Base-by-base conservation (phyloP, 2,797 vertebrate genomes). In the Mormyrops attenuatus region DNA sequence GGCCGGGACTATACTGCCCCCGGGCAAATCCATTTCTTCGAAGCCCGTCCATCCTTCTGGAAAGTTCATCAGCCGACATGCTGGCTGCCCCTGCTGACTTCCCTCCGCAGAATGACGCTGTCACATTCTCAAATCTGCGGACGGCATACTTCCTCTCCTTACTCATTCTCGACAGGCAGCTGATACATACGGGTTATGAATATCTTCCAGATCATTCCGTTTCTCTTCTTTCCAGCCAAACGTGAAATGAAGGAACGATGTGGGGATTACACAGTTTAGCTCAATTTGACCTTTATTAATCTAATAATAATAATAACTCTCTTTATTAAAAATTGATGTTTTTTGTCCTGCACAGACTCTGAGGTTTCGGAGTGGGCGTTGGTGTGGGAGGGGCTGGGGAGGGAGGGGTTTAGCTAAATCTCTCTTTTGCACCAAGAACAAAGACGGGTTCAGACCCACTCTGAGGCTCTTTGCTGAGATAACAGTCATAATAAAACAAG, bases 211-310 rank as follows among this genome's bases (percentile, higher is more conserved):
- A 44, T n/a, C 90, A 88, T 89, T 91, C 73, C 41, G 88, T 90
- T 88, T 88, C 90, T 91, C 90, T 41, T 89, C 41, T 60, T 80
- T 87, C 90, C 87, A 90, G 89, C 88, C 73, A 3, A 90, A 53
- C 88, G 87, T 94, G 92, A 95, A 95, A 95, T 92, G 89, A 85
- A 89, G 90, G 93, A 94, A 93, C 94, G 92, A 93, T 90, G 91
- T 92, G 91, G 90, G 91, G 94, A 94, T 94, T 93, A 94, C 93
- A 92, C 90, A 93, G 91, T 92, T 89, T 90, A 90, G 91, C 92
- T 93, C 93, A 93, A 93, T 94, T 93, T 92, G 92, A 91, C 93
- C 92, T 88, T 91, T 90, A 89, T 92, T 92, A 92, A 90, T 92
- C 92, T 93, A 90, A 30, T 30, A 30, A 30, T 30, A 30, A 30